Conservation (phyloP, 2,888 invertebrate species). For the Ormia ochracea region DNA sequence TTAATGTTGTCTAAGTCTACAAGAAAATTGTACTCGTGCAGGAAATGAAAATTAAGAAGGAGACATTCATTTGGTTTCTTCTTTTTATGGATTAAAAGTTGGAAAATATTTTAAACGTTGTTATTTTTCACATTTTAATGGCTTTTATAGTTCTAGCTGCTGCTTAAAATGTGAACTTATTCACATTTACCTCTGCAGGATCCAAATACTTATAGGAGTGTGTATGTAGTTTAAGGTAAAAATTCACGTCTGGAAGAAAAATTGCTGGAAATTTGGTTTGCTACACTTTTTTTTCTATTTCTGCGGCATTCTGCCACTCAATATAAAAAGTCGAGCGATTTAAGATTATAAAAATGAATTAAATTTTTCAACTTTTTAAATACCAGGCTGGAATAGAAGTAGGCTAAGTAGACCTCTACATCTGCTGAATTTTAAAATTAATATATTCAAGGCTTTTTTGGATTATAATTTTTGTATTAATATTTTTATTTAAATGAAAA, state of each 20-base stretch:
- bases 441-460: no score
- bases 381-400: no score
- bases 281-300: not conserved
- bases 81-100: constrained; percentile 2
- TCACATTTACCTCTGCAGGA: not conserved
- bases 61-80: not conserved
- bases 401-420: no score
- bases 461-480: no score
- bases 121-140: constrained; percentile 63
- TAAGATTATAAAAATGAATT: no score
- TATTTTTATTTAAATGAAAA: no score
- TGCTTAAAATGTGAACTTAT: constrained; percentile 11
- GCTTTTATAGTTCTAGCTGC: constrained; percentile 58
- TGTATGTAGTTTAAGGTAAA: constrained; percentile 14
- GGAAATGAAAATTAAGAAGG: not conserved
- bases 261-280: not conserved
- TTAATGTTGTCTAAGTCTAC: constrained; percentile 4
- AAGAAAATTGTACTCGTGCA: constrained; percentile 1
- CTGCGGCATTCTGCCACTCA: not conserved
- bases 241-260: not conserved
- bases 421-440: no score
- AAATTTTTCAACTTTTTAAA: no score
- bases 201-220: no score
- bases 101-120: constrained; percentile 56
- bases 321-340: not conserved